phyloP scores from a whole-genome alignment of 2,113 vertebrate species.

The Poicephalus meyeri region DNA sequence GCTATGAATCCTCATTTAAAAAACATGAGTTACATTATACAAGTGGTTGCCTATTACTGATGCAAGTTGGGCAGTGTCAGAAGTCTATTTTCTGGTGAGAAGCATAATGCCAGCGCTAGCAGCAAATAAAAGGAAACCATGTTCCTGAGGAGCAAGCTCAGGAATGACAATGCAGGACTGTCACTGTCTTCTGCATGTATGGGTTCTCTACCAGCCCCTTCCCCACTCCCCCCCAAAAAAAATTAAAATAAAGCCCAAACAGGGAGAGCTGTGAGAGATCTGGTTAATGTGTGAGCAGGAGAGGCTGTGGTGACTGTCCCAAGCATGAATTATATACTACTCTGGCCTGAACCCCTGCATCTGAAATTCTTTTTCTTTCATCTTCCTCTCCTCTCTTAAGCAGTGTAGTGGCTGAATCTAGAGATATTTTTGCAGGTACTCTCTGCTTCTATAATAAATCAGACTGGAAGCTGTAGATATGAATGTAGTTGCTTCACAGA shows the following conservation, averaged over 20 bases:
- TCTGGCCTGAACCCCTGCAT: background rate
- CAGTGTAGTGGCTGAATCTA: background rate
- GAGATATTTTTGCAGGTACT: background rate
- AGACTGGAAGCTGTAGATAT: background rate
- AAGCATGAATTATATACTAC: background rate
- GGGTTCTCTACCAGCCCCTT: background rate
- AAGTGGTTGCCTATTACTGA: background rate
- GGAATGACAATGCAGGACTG: background rate
- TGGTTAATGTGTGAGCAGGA: background rate
- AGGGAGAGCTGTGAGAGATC: background rate
- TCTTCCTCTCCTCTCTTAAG: background rate
- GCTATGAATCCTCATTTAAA: background rate
- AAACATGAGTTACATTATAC: background rate
- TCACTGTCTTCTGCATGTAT: background rate
- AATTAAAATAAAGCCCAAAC: background rate
- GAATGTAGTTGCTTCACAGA: background rate
- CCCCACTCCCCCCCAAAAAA: background rate
- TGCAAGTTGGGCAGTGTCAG: background rate
- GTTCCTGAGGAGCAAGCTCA: background rate
- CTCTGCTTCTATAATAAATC: background rate
- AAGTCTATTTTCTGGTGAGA: background rate
- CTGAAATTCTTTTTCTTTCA: background rate
- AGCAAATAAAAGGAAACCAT: background rate
- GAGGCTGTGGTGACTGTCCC: background rate
- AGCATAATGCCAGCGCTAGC: background rate